Conservation (phyloP, 2,113 vertebrate genomes). For the Syngnathus typhle region DNA sequence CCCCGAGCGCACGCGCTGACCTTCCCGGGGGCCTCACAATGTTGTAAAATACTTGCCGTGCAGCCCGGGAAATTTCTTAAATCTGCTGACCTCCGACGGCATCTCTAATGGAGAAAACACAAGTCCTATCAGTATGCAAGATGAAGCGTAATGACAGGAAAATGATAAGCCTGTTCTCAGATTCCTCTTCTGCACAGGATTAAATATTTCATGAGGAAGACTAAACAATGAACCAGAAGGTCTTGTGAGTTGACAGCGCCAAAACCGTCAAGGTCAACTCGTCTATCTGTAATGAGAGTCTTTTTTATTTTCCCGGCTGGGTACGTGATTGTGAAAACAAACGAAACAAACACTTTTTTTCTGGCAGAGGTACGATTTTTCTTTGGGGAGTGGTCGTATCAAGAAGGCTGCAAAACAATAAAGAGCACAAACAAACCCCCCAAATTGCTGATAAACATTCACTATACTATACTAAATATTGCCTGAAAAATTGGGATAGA, state of each 20-base stretch:
- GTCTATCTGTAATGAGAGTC: not conserved
- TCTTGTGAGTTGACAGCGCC: slow-evolving; percentile 7
- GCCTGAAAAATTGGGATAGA: too few species aligned
- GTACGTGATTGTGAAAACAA: not conserved
- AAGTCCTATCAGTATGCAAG: not conserved
- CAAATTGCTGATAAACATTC: too few species aligned
- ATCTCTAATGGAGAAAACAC: not conserved
- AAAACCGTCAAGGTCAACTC: slow-evolving; percentile 28
- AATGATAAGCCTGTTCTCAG: slow-evolving; percentile 6
- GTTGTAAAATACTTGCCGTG: slow-evolving; percentile 38
- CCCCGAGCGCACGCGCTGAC: slow-evolving; percentile 47
- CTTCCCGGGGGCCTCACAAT: slow-evolving; percentile 38
- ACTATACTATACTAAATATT: too few species aligned
- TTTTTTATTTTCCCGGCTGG: not conserved
- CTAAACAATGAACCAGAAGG: slow-evolving; percentile 22
- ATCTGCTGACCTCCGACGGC: not conserved
- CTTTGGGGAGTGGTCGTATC: too few species aligned
- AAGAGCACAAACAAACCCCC: too few species aligned
- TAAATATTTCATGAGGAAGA: slow-evolving; percentile 22
- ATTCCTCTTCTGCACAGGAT: slow-evolving; percentile 7
- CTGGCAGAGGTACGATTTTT: too few species aligned
- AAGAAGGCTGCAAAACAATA: too few species aligned
- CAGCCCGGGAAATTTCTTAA: not conserved
- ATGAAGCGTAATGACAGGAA: slow-evolving; percentile 1
- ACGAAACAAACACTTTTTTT: not conserved